These are phyloP conservation scores for Metellina segmentata DNA, from an alignment of 2,888 invertebrate genomes.

Conservation along the genomic window DNA sequence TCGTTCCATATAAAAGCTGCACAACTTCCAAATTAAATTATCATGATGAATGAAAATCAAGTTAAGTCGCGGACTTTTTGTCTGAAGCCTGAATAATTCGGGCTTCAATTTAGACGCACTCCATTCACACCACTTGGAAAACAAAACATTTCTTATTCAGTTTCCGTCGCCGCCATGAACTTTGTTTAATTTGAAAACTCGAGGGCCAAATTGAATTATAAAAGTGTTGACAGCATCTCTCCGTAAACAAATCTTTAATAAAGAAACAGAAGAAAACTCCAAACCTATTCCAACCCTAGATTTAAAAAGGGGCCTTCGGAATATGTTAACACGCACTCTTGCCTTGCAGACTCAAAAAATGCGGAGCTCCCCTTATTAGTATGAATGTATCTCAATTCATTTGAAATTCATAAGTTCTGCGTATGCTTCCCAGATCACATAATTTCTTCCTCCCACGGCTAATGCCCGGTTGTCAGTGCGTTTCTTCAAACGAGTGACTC, in stretches of 20 bases:
- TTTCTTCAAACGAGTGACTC: neutral
- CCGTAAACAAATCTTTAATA: conserved; percentile 1
- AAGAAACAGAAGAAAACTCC: neutral
- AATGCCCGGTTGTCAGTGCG: neutral
- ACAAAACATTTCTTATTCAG: neutral
- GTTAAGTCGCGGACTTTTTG: neutral
- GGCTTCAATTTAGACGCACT: neutral
- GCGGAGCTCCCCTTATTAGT: neutral
- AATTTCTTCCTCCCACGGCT: neutral
- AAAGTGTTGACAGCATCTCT: neutral
- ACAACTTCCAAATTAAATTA: neutral
- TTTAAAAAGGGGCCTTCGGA: no score
- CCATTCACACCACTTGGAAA: neutral
- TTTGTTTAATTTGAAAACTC: neutral
- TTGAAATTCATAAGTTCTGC: neutral
- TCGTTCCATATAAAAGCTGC: neutral
- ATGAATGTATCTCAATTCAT: neutral
- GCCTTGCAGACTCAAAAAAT: neutral
- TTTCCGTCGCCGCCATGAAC: neutral
- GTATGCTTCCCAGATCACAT: neutral
- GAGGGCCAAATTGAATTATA: conserved; percentile 1
- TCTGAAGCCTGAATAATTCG: neutral
- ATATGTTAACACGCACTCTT: no score
- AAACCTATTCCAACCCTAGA: neutral
- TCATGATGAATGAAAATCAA: neutral